Evolutionary conservation across 2,888 invertebrate genomes (phyloP).

Genomic region (Coremacera marginata): DNA sequence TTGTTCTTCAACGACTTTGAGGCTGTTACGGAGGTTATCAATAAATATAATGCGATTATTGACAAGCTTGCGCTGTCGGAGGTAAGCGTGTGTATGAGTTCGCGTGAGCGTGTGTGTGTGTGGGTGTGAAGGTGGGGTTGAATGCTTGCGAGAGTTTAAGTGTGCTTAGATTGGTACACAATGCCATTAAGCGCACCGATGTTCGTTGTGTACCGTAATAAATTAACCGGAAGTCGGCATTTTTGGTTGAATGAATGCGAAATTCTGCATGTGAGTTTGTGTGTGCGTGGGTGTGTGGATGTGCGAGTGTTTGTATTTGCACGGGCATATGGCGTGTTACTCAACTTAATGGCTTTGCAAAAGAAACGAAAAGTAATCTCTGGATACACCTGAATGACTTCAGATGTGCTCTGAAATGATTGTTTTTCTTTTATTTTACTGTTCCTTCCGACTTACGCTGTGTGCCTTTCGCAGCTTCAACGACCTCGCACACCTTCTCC

Average conservation of each 20-base stretch:
- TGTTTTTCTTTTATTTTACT: slow-evolving; percentile 19
- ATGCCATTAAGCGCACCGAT: slow-evolving; percentile 21
- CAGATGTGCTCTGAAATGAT: slow-evolving; percentile 10
- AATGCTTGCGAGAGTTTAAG: background rate
- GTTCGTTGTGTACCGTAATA: slow-evolving; percentile 34
- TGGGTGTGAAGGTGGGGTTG: background rate
- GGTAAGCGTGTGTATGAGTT: slow-evolving; percentile 65
- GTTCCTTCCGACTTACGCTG: slow-evolving; percentile 4
- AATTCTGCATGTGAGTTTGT: background rate
- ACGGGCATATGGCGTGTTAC: slow-evolving; percentile 24
- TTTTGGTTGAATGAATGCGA: slow-evolving; percentile 35
- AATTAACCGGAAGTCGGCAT: slow-evolving; percentile 40
- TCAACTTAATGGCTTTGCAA: slow-evolving; percentile 26
- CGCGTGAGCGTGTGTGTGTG: slow-evolving; percentile 1
- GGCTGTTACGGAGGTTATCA: slow-evolving; percentile 73
- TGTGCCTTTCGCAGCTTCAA: background rate
- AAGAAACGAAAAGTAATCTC: slow-evolving; percentile 33
- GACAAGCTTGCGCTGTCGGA: slow-evolving; percentile 79
- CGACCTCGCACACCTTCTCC: background rate
- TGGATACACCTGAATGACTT: slow-evolving; percentile 34
- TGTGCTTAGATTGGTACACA: background rate
- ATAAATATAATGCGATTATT: slow-evolving; percentile 76
- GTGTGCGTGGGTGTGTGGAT: slow-evolving; percentile 1
- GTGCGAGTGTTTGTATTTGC: background rate
- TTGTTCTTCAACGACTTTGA: slow-evolving; percentile 76